Evolutionary conservation across 2,113 vertebrate genomes (phyloP).

Genomic region (Pelusios castaneus): DNA sequence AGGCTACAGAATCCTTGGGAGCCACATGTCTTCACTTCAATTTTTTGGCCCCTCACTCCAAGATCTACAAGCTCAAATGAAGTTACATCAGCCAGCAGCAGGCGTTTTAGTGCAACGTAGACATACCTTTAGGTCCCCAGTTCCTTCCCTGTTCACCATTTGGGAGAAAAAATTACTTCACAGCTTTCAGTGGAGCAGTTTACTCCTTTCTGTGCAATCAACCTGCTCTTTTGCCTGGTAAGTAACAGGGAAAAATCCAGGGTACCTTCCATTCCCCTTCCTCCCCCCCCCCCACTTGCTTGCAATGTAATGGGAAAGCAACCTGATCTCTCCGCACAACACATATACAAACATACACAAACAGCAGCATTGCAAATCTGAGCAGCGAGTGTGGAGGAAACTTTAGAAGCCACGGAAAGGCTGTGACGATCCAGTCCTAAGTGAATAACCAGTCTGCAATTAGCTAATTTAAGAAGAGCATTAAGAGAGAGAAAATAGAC

Average conservation of each 20-base stretch:
- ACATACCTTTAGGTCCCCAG: not conserved
- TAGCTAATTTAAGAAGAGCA: not conserved
- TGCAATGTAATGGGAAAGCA: not conserved
- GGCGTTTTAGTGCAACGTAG: not conserved
- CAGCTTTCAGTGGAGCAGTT: not conserved
- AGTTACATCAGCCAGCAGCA: not conserved
- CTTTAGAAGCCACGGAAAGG: not conserved
- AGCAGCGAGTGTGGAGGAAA: not conserved
- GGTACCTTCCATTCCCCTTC: not conserved
- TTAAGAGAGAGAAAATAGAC: not conserved
- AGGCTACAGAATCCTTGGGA: not conserved
- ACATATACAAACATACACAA: not conserved
- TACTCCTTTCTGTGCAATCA: not conserved
- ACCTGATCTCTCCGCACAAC: not conserved
- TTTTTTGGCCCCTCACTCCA: not conserved
- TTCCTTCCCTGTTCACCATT: not conserved
- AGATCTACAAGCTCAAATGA: not conserved
- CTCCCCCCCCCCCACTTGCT: not conserved
- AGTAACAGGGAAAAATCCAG: not conserved
- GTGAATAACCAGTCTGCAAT: not conserved
- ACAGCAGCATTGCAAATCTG: not conserved
- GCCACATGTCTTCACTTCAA: not conserved
- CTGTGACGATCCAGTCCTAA: not conserved
- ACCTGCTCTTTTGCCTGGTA: not conserved
- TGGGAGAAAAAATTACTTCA: not conserved